Base-by-base conservation (phyloP, 2,113 vertebrate species). In the Platichthys flesus region DNA sequence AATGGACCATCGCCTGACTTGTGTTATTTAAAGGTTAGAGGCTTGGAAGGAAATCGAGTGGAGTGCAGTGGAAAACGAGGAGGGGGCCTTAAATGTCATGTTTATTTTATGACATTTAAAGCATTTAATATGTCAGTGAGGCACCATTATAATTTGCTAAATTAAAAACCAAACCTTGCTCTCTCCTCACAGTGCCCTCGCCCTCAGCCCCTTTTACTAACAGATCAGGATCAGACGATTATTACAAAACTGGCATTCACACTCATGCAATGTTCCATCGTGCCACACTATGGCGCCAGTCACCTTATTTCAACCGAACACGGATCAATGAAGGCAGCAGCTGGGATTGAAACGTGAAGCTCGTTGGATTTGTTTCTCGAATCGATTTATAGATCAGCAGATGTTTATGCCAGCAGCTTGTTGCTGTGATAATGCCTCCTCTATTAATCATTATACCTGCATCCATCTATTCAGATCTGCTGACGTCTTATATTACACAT, bases 241-340 rank as follows among this genome's bases (percentile, higher is more conserved):
- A n/a, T 20, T 3, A 37, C n/a, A 2, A 8, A 2, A 47, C 14
- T 21, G 1, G 4, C 31, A 3, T 2, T 2, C 12, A 70, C 23
- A 4, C 62, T 31, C 9, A 0, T 91, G 92, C 82, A 83, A 68
- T 88, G 85, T 78, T 24, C 52, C n/a, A 42, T 80, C 20, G 18
- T 8, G 47, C 91, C 92, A 87, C 88, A 26, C 26, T 66, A 68
- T n/a, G 93, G 91, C 91, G 88, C 87, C 83, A 88, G 18, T 71
- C 67, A 47, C 79, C 73, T 67, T 58, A 54, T 82, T 87, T 85
- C 59, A 55, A 66, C 9, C 16, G 68, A 66, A 21, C 35, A 2
- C 45, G 4, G 6, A 12, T 16, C 31, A 62, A 14, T 60, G 49
- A 10, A 13, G 54, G 3, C 18, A 59, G 57, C 55, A 57, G 55